Conservation (phyloP, 2,797 vertebrate genomes). For the Sebastiscus albofasciatus region DNA sequence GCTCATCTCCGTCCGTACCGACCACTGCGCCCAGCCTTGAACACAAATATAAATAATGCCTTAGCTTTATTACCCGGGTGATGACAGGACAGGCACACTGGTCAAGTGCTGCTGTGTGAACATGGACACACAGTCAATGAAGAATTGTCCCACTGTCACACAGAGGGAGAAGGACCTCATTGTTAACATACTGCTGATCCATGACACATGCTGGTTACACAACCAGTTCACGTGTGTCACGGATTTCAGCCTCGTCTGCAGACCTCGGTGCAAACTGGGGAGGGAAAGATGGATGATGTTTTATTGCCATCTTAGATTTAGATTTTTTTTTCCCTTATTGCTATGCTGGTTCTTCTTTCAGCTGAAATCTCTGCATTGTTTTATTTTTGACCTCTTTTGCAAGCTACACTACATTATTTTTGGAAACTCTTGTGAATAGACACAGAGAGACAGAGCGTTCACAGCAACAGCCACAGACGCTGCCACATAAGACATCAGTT, state of each 20-base stretch:
- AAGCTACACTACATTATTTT: conserved; percentile 8
- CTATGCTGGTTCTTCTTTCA: neutral
- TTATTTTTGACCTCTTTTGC: neutral
- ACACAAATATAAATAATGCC: conserved; percentile 53
- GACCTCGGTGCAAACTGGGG: neutral
- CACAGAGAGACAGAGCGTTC: neutral
- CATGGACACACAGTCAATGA: conserved; percentile 32
- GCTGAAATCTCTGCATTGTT: neutral
- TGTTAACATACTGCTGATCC: conserved; percentile 56
- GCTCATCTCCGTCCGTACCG: conserved; percentile 22
- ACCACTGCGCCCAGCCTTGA: conserved; percentile 28
- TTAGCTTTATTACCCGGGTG: conserved; percentile 28
- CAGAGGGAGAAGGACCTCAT: conserved; percentile 39
- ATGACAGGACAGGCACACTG: conserved; percentile 39
- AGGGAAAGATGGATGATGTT: conserved; percentile 8
- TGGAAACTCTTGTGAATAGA: conserved; percentile 10
- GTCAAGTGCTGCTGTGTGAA: conserved; percentile 22
- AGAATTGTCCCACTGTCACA: conserved; percentile 35
- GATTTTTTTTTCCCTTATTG: neutral
- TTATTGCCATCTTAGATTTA: neutral
- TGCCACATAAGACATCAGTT: neutral
- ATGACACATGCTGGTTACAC: conserved; percentile 46
- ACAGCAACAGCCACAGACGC: neutral
- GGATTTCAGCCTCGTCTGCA: neutral
- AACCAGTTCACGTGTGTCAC: conserved; percentile 27